phyloP scores from a whole-genome alignment of 2,797 vertebrate genomes.

The Coendou prehensilis region DNA sequence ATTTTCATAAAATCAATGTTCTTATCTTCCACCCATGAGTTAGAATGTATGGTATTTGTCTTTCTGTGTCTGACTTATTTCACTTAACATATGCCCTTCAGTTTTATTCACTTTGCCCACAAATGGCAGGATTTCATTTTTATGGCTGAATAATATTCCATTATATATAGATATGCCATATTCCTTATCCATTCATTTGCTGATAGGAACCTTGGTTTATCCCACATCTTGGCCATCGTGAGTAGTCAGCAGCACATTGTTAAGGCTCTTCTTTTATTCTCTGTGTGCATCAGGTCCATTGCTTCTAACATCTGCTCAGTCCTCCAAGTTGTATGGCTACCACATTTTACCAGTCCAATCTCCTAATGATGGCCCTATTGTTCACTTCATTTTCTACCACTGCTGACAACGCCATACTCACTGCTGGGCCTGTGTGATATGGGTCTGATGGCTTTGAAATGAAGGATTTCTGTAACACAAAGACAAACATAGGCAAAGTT shows the following conservation, averaged over 20 bases:
- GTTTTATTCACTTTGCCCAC: not conserved
- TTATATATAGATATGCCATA: not conserved
- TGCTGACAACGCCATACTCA: not conserved
- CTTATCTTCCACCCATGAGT: not conserved
- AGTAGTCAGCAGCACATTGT: not conserved
- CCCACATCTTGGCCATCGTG: not conserved
- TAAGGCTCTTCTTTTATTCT: not conserved
- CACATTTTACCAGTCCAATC: not conserved
- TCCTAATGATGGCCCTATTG: not conserved
- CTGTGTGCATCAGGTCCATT: not conserved
- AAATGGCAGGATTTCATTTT: not conserved
- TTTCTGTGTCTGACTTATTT: not conserved
- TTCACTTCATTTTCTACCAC: not conserved
- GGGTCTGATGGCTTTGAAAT: not conserved
- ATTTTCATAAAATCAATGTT: not conserved
- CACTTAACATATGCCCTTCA: not conserved
- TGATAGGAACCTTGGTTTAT: not conserved
- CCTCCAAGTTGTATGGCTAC: not conserved
- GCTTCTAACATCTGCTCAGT: not conserved
- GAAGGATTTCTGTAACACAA: conserved; percentile 36
- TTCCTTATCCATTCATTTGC: not conserved
- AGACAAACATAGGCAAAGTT: not conserved
- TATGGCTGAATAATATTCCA: not conserved
- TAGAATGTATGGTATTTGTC: not conserved
- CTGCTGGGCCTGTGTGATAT: not conserved